Conservation (phyloP, 2,888 invertebrate species). For the Mesorhabditis belari region DNA sequence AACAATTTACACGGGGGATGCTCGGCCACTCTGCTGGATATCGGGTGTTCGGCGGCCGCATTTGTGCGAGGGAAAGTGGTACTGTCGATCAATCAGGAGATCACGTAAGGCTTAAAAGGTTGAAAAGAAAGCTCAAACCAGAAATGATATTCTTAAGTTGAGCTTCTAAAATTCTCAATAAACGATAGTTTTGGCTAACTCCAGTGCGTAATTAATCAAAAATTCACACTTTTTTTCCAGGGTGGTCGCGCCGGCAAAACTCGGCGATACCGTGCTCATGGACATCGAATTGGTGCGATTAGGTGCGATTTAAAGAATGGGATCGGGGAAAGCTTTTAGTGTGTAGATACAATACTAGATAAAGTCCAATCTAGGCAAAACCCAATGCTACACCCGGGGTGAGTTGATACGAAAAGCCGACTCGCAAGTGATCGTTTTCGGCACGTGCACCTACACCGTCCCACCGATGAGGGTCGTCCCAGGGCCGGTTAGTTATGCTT, state of each 20-base stretch:
- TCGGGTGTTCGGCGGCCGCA: neutral
- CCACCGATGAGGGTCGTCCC: neutral
- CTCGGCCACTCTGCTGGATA: neutral
- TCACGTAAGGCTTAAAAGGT: neutral
- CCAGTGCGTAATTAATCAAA: no score
- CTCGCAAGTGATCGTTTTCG: neutral
- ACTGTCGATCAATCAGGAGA: neutral
- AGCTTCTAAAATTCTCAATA: no score
- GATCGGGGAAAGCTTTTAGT: neutral
- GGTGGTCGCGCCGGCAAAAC: neutral
- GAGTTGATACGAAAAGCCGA: neutral
- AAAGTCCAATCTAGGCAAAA: no score
- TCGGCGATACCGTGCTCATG: neutral
- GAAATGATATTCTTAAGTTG: no score
- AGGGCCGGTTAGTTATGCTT: no score
- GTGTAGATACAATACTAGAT: no score
- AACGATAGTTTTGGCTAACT: no score
- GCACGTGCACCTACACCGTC: neutral
- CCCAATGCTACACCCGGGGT: neutral
- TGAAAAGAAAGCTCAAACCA: no score
- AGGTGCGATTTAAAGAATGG: neutral
- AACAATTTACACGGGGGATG: neutral
- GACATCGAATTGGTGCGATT: neutral
- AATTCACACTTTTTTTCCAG: no score
- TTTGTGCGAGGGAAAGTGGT: neutral